phyloP scores from a whole-genome alignment of 2,888 invertebrate species.

The Leptopilina drosophilae region DNA sequence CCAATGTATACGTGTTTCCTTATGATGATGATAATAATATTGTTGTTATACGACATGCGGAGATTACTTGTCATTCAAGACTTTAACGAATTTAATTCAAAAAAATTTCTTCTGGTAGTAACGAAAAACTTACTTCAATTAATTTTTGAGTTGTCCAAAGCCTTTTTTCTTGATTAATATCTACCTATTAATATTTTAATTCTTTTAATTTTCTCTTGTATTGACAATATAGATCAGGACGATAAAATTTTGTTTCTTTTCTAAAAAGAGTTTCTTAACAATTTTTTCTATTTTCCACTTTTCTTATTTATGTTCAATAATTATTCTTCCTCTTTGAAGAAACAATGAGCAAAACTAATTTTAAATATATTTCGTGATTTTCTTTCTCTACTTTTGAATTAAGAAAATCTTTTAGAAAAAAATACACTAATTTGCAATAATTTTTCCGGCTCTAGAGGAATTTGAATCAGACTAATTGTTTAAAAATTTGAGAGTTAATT shows the following conservation, averaged over 20 bases:
- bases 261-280: too few species aligned
- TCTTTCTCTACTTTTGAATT: too few species aligned
- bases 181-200: background rate
- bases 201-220: background rate
- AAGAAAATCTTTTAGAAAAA: too few species aligned
- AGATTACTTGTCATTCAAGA: conserved; percentile 16
- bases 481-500: background rate
- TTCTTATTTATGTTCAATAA: too few species aligned
- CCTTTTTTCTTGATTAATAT: too few species aligned
- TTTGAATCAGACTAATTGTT: background rate
- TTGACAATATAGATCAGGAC: too few species aligned
- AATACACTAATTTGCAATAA: too few species aligned
- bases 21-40: conserved; percentile 10
- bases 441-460: background rate
- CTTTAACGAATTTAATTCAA: conserved; percentile 15
- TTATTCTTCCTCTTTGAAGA: too few species aligned
- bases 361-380: too few species aligned
- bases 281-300: too few species aligned
- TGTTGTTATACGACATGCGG: conserved; percentile 17
- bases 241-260: too few species aligned
- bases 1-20: conserved; percentile 24
- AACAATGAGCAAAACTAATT: too few species aligned
- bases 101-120: background rate
- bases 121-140: background rate
- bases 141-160: background rate